Conservation (phyloP, 2,797 vertebrate species). For the Halcyon leucocephala region DNA sequence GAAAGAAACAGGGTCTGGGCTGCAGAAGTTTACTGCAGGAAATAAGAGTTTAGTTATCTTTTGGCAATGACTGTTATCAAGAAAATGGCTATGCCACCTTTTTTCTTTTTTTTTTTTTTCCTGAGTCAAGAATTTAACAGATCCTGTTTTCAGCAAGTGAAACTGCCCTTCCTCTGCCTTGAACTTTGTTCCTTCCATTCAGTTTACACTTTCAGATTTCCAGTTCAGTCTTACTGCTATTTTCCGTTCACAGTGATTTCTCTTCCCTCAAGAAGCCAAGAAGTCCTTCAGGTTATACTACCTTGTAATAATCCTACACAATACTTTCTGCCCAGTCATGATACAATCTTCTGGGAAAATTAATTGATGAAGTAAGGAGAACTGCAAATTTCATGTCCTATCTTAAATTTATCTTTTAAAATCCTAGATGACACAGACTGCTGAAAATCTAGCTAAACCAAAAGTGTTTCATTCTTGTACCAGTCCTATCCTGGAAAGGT, state of each 20-base stretch:
- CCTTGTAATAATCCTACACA: background rate
- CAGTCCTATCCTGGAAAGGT: background rate
- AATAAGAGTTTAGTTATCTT: background rate
- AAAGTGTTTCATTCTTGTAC: background rate
- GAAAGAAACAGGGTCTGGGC: background rate
- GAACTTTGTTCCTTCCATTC: background rate
- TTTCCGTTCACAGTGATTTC: background rate
- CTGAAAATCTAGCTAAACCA: background rate
- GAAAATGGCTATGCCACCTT: background rate
- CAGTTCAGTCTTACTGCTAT: background rate
- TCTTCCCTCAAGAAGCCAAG: background rate
- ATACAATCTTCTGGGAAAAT: background rate
- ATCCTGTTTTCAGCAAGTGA: background rate
- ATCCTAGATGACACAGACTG: background rate
- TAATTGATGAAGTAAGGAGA: background rate
- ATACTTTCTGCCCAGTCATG: background rate
- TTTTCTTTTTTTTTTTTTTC: background rate
- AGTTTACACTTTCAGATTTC: background rate
- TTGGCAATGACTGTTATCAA: background rate
- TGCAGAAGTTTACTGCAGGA: background rate
- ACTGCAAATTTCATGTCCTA: background rate
- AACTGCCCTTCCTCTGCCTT: background rate
- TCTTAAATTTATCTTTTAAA: background rate
- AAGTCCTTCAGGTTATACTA: background rate
- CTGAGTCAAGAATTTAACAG: background rate